These are phyloP conservation scores for Dexiosoma caninum DNA, from an alignment of 2,888 invertebrate species.

Conservation along the genomic window DNA sequence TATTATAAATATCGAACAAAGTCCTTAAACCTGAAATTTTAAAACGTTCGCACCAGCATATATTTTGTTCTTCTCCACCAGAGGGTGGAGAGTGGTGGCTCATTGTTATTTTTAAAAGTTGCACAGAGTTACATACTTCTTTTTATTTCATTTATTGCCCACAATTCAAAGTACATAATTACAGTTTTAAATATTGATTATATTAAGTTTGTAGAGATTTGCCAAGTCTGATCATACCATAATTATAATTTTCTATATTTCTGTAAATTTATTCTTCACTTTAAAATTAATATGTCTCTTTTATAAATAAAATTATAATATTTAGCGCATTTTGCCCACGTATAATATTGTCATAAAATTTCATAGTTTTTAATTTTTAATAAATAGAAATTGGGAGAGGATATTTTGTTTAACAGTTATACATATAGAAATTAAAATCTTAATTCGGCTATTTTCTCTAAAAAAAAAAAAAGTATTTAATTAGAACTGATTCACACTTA, in stretches of 20 bases:
- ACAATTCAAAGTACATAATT: no score
- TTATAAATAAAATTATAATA: constrained; percentile 27
- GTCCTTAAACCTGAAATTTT: no score
- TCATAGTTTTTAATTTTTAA: constrained; percentile 13
- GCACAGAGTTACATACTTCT: no score
- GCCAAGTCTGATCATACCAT: background rate
- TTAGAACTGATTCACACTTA: no score
- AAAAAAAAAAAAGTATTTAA: no score
- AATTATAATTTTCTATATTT: background rate
- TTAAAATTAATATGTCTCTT: background rate
- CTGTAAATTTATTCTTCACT: background rate
- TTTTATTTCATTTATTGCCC: no score
- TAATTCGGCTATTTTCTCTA: constrained; percentile 3
- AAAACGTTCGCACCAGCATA: no score
- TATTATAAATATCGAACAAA: no score
- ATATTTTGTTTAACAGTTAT: background rate
- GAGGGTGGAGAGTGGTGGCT: no score
- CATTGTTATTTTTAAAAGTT: no score
- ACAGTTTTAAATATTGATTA: background rate
- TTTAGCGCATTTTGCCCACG: constrained; percentile 27
- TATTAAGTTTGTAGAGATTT: background rate
- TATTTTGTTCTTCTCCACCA: no score
- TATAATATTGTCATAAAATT: constrained; percentile 58
- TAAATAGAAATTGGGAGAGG: constrained; percentile 6
- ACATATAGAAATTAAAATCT: background rate